These are phyloP conservation scores for Cerastis leucographa DNA, from an alignment of 2,888 invertebrate genomes.

Conservation along the genomic window DNA sequence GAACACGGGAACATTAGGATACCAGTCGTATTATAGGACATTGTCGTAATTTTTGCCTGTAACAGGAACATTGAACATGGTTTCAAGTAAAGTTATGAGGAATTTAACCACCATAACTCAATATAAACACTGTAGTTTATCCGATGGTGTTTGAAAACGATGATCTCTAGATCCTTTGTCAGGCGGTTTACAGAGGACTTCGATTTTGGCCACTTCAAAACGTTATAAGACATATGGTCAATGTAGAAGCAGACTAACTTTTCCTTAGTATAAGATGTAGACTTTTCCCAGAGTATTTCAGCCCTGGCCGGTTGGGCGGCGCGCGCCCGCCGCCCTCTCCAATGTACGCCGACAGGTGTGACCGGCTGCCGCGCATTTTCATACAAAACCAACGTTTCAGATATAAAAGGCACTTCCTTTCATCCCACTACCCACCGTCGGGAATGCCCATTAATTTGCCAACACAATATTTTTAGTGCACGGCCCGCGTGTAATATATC, in stretches of 20 bases:
- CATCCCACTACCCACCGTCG: constrained; percentile 90
- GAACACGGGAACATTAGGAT: neutral
- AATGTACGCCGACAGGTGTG: constrained; percentile 88
- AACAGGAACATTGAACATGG: constrained; percentile 16
- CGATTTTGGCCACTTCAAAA: neutral
- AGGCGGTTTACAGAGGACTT: neutral
- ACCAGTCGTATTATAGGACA: neutral
- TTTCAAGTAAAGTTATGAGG: neutral
- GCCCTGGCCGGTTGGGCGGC: constrained; percentile 71
- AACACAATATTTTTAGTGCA: constrained; percentile 91
- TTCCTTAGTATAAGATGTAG: neutral
- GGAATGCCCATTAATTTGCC: constrained; percentile 91
- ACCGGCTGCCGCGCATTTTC: constrained; percentile 89
- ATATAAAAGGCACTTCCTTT: constrained; percentile 91
- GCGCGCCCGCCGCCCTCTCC: constrained; percentile 70
- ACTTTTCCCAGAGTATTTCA: constrained; percentile 53
- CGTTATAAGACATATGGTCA: neutral
- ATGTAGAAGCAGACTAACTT: neutral
- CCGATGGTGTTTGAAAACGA: neutral
- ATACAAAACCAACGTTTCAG: constrained; percentile 90
- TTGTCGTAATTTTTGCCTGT: constrained; percentile 2
- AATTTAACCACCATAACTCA: neutral
- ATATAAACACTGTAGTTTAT: constrained; percentile 1
- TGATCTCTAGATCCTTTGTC: neutral
- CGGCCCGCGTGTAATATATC: constrained; percentile 91